These are phyloP conservation scores for Eudasyphora cyanicolor DNA, from an alignment of 2,888 invertebrate genomes.

Conservation along the genomic window DNA sequence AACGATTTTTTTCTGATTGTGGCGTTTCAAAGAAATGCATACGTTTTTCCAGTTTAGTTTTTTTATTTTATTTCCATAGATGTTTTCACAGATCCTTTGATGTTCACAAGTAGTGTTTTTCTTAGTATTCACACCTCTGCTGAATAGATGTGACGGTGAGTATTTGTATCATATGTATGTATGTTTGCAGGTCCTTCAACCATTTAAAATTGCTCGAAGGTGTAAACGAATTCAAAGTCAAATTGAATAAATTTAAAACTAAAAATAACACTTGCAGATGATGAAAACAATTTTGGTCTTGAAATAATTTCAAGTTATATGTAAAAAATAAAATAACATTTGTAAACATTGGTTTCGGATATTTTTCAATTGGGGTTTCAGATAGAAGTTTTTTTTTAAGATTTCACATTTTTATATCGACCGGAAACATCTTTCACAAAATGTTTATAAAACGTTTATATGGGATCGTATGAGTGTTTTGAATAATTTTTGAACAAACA, in stretches of 20 bases:
- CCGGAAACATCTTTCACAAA: no score
- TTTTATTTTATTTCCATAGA: background rate
- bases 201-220: constrained; percentile 30
- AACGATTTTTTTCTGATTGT: background rate
- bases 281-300: no score
- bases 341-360: no score
- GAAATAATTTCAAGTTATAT: no score
- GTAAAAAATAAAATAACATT: no score
- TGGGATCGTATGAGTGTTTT: no score
- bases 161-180: background rate
- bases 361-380: no score
- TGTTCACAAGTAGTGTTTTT: constrained; percentile 37
- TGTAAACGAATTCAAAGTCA: constrained; percentile 44
- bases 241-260: constrained; percentile 17
- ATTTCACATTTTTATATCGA: no score
- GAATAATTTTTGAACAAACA: no score
- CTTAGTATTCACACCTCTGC: background rate
- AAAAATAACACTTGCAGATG: background rate
- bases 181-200: background rate
- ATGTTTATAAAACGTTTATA: no score
- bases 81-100: constrained; percentile 47
- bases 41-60: constrained; percentile 6
- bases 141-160: background rate
- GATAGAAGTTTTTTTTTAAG: no score
- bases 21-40: constrained; percentile 8